Evolutionary conservation across 2,113 vertebrate genomes (phyloP).

Genomic region (Calidris pugnax): DNA sequence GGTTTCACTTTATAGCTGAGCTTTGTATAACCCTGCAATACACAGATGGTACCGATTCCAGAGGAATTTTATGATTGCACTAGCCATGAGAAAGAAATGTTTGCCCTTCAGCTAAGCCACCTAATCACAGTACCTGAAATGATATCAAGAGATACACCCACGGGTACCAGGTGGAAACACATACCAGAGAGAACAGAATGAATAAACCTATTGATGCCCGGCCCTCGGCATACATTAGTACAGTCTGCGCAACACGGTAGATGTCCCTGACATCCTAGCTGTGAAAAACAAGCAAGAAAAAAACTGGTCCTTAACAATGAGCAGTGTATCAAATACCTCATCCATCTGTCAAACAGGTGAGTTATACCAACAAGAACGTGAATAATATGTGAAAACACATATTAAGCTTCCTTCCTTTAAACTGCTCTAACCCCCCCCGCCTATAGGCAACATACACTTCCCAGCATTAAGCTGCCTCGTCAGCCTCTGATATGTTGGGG

Average conservation of each 20-base stretch:
- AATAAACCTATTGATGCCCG: background rate
- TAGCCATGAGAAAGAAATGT: background rate
- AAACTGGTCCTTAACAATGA: background rate
- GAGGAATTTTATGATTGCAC: background rate
- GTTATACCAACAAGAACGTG: background rate
- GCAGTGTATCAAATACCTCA: background rate
- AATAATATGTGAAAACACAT: accelerated
- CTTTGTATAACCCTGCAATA: background rate
- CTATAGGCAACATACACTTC: background rate
- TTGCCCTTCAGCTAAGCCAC: background rate
- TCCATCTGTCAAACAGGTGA: background rate
- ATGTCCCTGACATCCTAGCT: background rate
- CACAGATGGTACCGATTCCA: background rate
- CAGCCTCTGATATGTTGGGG: background rate
- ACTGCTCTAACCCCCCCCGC: background rate
- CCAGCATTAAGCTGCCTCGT: background rate
- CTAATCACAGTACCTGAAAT: background rate
- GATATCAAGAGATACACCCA: background rate
- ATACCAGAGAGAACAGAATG: background rate
- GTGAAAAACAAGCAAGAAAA: background rate
- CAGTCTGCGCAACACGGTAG: background rate
- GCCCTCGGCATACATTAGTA: background rate
- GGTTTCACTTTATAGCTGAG: background rate
- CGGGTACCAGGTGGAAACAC: background rate
- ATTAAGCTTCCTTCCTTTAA: background rate